Evolutionary conservation across 2,888 invertebrate genomes (phyloP), one percentile per base, ranked within the genome.

Genomic region (Perizoma affinitatum): DNA sequence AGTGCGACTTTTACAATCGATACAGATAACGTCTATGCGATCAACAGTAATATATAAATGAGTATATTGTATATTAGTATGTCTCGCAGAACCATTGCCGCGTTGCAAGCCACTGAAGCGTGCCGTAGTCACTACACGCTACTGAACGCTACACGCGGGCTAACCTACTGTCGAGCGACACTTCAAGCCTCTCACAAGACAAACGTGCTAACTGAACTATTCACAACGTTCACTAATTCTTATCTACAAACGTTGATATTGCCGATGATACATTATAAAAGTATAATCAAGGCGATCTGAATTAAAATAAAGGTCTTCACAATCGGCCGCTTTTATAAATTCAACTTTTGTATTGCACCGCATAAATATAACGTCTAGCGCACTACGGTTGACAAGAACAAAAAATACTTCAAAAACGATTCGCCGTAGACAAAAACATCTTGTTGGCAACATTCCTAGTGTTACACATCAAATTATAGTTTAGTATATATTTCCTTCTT

Each of bases 81-180:
- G 60, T 80, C 84, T 86, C 86, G 79, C 85, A 83, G 74, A 80
- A 79, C 83, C 80, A 82, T 76, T 79, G 80, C 81, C 86, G 83
- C 84, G 71, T 36, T 74, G 67, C 65, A 90, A 90, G 90, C 90
- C 87, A 87, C 85, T 78, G 80, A 90, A 92, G 91, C 90, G 86
- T 88, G 87, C 87, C 87, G 87, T 84, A 82, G 86, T 84, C 86
- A 88, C 89, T 89, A 89, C 86, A 85, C 86, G 86, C 89, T 90
- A 90, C 86, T 72, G 66, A 75, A 80, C 81, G 82, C 81, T 70
- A 73, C 61, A 57, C 65, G 73, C 74, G 74, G 72, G 64, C 74
- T 72, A 71, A 70, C 68, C 57, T 73, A 77, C 87, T 86, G 88
- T 90, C 91, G 91, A 91, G 91, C 91, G 84, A 90, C 88, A 91